These are phyloP conservation scores for Ceyx cyanopectus DNA, from an alignment of 2,113 vertebrate genomes.

Conservation along the genomic window DNA sequence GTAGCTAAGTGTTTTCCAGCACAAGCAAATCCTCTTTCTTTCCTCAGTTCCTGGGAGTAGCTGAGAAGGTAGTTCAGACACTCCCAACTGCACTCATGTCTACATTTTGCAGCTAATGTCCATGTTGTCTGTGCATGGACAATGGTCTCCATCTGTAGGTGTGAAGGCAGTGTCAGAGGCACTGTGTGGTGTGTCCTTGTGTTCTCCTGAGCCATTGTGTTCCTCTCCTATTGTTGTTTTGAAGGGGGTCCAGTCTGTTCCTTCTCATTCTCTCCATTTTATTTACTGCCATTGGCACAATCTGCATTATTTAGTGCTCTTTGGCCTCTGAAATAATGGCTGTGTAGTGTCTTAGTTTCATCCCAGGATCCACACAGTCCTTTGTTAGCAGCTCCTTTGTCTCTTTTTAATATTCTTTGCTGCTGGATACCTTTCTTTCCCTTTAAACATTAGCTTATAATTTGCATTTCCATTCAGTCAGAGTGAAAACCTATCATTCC, in stretches of 20 bases:
- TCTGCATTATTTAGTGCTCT: slow-evolving; percentile 51
- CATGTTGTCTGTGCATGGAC: not conserved
- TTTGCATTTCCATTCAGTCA: slow-evolving; percentile 48
- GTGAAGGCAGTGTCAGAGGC: not conserved
- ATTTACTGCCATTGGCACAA: slow-evolving; percentile 38
- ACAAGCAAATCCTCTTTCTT: not conserved
- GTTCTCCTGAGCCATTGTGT: slow-evolving; percentile 22
- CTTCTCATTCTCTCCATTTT: not conserved
- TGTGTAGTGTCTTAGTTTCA: slow-evolving; percentile 13
- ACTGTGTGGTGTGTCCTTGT: not conserved
- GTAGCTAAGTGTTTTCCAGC: not conserved
- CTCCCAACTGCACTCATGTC: not conserved
- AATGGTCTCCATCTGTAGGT: not conserved
- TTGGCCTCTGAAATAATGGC: slow-evolving; percentile 18
- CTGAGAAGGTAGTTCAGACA: not conserved
- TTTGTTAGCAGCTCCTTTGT: slow-evolving; percentile 47
- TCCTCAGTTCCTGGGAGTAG: not conserved
- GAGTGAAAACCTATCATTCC: slow-evolving; percentile 32
- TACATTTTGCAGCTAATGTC: not conserved
- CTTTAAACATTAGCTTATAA: slow-evolving; percentile 18
- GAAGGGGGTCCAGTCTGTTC: slow-evolving; percentile 10
- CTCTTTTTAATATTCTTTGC: slow-evolving; percentile 14
- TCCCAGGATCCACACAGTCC: not conserved
- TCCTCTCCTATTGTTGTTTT: slow-evolving; percentile 21
- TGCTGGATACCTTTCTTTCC: slow-evolving; percentile 2